These are phyloP conservation scores for Pithys albifrons DNA, from an alignment of 2,113 vertebrate genomes.

Conservation along the genomic window DNA sequence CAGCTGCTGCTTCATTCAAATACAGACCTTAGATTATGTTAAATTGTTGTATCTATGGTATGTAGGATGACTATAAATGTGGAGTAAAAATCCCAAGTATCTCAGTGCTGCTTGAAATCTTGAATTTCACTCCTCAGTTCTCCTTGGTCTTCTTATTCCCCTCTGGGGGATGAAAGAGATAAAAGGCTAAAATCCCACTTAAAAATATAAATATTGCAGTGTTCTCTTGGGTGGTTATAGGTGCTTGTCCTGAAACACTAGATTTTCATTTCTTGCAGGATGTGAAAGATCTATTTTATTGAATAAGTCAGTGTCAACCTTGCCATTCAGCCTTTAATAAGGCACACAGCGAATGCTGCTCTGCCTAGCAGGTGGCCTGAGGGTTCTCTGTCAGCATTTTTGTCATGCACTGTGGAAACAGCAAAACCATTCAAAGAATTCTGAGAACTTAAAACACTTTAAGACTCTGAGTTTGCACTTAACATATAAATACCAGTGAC, in stretches of 20 bases:
- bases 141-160: neutral
- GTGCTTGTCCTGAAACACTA: constrained; percentile 30
- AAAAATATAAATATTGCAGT: constrained; percentile 51
- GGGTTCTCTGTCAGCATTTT: constrained; percentile 60
- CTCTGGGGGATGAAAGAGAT: neutral
- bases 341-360: constrained; percentile 36
- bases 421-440: constrained; percentile 45
- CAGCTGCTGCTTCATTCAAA: neutral
- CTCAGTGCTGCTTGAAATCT: neutral
- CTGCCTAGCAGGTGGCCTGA: constrained; percentile 55
- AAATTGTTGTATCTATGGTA: neutral
- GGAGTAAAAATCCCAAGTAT: neutral
- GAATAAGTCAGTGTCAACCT: constrained; percentile 26
- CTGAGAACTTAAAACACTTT: constrained; percentile 28
- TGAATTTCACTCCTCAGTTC: neutral
- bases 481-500: constrained; percentile 45
- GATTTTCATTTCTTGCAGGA: constrained; percentile 24
- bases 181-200: constrained; percentile 13
- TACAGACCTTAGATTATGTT: neutral
- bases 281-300: constrained; percentile 48
- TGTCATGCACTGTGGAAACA: constrained; percentile 55
- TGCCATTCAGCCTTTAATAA: constrained; percentile 45
- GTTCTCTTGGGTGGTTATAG: constrained; percentile 20
- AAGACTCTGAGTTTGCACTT: constrained; percentile 10
- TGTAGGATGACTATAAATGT: neutral